Base-by-base conservation (phyloP, 2,888 invertebrate species). In the Nomada ruficornis region DNA sequence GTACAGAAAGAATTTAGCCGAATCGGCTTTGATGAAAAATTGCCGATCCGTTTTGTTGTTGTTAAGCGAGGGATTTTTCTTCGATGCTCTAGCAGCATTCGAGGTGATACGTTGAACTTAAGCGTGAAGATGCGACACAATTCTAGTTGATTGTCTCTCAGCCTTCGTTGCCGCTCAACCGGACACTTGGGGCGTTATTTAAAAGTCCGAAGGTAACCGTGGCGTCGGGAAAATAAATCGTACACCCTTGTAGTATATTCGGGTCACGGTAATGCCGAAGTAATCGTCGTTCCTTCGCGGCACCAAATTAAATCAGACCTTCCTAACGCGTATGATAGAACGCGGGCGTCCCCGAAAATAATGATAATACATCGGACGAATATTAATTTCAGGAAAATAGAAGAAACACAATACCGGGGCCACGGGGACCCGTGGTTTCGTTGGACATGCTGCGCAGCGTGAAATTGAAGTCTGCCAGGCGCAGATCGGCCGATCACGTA, bases 381-480 rank as follows among this genome's bases (percentile, higher is more conserved):
- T 75, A 50, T 64, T n/a, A 26, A 44, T 84, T 84, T 73, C 62
- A 92, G 92, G 91, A 91, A 23, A 90, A 89, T 50, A 84, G 84
- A 76, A 89, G 86, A 59, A 89, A 88, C 63, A 83, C 80, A 4
- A 50, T 87, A 54, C 84, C 87, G 65, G 86, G 78, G 44, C 86
- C 89, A 5, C 87, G 80, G 36, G 93, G 91, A 23, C 93, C 93
- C 0, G 87, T 89, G 4, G 89, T 94, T 60, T 93, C 94, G 0
- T 52, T 92, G 65, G 94, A 94, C 52, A 93, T 93, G 93, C 72
- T 94, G 36, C 90, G 91, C 0, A 93, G 91, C 60, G 93, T 94
- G 0, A 94, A 94, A 83, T 81, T 94, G 11, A 92, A 91, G 74
- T 91, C 93, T 50, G 89, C 90, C 54, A 90, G 90, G 72, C 90